Evolutionary conservation across 2,888 invertebrate species (phyloP), one percentile per base, ranked within the genome.

Genomic region (Platypus cylindrus): DNA sequence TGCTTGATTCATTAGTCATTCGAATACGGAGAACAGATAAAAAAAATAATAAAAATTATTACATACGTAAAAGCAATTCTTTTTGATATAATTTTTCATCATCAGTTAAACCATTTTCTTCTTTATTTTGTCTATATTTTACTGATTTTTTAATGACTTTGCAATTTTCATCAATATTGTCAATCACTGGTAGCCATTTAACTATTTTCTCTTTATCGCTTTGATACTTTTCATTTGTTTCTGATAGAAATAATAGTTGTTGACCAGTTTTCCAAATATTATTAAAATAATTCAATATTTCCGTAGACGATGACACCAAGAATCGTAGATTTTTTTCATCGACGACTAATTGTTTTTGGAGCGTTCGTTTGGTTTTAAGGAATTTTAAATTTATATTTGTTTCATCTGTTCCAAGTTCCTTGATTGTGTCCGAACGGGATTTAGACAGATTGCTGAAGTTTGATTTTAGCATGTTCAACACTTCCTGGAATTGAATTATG

Each of bases 161-260:
- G n/a, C n/a, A n/a, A n/a, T n/a, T n/a, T n/a, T n/a, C n/a, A 4
- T 27, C 27, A 14, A 27, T 14, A 27, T 13, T 16, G 3, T 27
- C 17, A 28, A 20, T n/a, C 17, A 37, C 15, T 4, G 48, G 47
- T 16, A 50, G 17, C 47, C 46, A 50, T 35, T 46, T 47, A 8
- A 34, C 9, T 5, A 51, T n/a, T 33, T 40, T 68, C 53, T 72
- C 71, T 9, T 62, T 56, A 41, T 64, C 64, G 0, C 68, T 71
- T 56, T 73, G 71, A 47, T 65, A 67, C 52, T 70, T 71, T 22
- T 67, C 56, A 43, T 73, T 73, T n/a, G 67, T 57, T 15, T 62
- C 60, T 15, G 65, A 63, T 42, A 73, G 48, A 15, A 65, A 63
- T 28, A 69, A 48, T 30, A 73, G 65, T 46, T 64, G 65, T 37